Percentiles rank a stretch among this genome's conserved stretches.
phyloP scores from a whole-genome alignment of 1,140 invertebrate species.

The Agrypnia vestita region DNA sequence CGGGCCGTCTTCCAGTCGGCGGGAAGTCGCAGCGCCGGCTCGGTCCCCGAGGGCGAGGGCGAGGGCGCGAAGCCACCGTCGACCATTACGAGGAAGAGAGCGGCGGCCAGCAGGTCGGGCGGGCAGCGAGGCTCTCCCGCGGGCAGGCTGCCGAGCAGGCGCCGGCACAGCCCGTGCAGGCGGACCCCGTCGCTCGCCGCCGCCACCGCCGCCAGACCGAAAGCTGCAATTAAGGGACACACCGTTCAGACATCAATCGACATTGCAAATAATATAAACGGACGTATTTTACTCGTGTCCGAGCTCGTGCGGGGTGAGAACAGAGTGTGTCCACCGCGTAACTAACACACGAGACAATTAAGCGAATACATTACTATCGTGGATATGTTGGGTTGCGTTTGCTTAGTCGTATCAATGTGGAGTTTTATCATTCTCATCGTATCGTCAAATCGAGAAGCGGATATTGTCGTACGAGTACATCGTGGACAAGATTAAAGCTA shows the following conservation, averaged over 20 bases:
- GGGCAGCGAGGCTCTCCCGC: not conserved
- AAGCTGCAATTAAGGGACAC: conserved; percentile 40
- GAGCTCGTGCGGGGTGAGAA: too few relatives aligned
- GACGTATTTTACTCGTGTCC: too few relatives aligned
- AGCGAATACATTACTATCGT: too few relatives aligned
- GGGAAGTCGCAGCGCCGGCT: conserved; percentile 12
- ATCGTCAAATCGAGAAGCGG: too few relatives aligned
- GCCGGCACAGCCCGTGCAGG: not conserved
- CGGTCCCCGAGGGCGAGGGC: not conserved
- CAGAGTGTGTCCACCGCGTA: too few relatives aligned
- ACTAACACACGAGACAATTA: too few relatives aligned
- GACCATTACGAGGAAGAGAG: conserved; percentile 18
- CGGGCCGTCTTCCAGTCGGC: conserved; percentile 13
- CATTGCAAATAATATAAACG: too few relatives aligned
- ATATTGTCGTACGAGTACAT: too few relatives aligned
- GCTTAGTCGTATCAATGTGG: too few relatives aligned
- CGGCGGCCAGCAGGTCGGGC: conserved; percentile 20
- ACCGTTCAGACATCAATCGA: not conserved
- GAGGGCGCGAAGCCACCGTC: conserved; percentile 24
- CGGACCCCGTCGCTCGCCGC: not conserved
- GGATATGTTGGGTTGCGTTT: too few relatives aligned
- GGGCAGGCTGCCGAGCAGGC: not conserved
- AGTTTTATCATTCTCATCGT: too few relatives aligned
- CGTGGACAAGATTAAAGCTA: too few relatives aligned
- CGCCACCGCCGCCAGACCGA: not conserved